Evolutionary conservation across 2,888 invertebrate genomes (phyloP).

Genomic region (Erannis defoliaria): DNA sequence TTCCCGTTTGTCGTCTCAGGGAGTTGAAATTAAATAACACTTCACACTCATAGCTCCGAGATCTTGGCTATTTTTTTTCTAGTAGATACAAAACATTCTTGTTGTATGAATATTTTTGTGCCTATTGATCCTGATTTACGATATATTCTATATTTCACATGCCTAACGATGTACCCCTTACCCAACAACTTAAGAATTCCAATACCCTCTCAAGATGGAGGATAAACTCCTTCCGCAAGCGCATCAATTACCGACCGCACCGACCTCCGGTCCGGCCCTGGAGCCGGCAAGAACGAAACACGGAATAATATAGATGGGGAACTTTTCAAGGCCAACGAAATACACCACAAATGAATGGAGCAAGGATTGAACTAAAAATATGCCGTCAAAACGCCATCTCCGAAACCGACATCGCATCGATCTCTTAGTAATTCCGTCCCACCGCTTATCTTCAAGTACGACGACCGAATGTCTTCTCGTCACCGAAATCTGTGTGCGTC

Average conservation of each 20-base stretch:
- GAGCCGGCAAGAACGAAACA: neutral
- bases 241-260: constrained; percentile 49
- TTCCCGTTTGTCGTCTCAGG: neutral
- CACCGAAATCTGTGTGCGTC: no score
- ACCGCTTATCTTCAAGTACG: no score
- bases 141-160: neutral
- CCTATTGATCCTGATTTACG: no score
- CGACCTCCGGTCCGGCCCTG: constrained; percentile 20
- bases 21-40: neutral
- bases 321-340: neutral
- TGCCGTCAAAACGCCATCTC: no score
- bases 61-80: no score
- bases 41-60: no score
- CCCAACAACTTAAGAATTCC: constrained; percentile 27
- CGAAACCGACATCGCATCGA: no score
- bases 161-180: neutral
- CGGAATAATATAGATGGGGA: neutral
- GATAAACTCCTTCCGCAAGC: constrained; percentile 47
- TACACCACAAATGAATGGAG: neutral
- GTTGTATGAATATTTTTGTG: no score
- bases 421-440: no score
- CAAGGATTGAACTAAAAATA: no score
- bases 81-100: no score
- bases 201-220: constrained; percentile 36
- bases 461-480: no score